Evolutionary conservation across 2,888 invertebrate species (phyloP), one percentile per base, ranked within the genome.

Genomic region (Agrotis exclamationis): DNA sequence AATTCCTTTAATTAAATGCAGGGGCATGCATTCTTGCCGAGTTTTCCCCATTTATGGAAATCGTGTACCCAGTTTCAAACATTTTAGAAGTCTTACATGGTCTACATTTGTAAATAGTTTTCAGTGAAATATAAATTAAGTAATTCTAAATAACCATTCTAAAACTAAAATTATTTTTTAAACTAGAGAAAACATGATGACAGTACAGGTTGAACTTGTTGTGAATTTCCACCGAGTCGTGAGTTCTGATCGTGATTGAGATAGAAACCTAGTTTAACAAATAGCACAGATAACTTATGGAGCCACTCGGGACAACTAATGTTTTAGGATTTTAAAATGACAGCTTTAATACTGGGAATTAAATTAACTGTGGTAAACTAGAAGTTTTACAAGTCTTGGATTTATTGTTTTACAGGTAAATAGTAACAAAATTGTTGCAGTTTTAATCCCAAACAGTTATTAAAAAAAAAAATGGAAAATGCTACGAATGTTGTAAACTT

Each of bases 201-300:
- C 5, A 54, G 77, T 48, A 22, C 63, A 70, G 28, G 45, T 59
- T 20, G 20, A 62, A 58, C 24, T 54, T 24, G 53, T 65, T n/a
- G n/a, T n/a, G 33, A 50, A 63, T 58, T 14, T 16, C 45, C 3
- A 72, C 44, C 11, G 0, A 48, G 58, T 74, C 76, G 76, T 79
- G 79, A 63, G 63, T 54, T 63, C 54, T 48, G 56, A 50, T 63
- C 79, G 79, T 74, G 79, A 63, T 63, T 58, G 59, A 60, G 59
- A 53, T 28, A 63, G 20, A 66, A 44, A 24, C 54, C 44, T 24
- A 45, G 48, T 53, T 58, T n/a, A 11, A 65, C 18, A 64, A 60
- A 64, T 51, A 56, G 20, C 20, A 33, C 22, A 5, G 20, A 14
- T 0, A n/a, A 63, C 5, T 48, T 64, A 60, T 44, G 57, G 54